phyloP scores from a whole-genome alignment of 2,113 vertebrate genomes.

The Quiscalus mexicanus region DNA sequence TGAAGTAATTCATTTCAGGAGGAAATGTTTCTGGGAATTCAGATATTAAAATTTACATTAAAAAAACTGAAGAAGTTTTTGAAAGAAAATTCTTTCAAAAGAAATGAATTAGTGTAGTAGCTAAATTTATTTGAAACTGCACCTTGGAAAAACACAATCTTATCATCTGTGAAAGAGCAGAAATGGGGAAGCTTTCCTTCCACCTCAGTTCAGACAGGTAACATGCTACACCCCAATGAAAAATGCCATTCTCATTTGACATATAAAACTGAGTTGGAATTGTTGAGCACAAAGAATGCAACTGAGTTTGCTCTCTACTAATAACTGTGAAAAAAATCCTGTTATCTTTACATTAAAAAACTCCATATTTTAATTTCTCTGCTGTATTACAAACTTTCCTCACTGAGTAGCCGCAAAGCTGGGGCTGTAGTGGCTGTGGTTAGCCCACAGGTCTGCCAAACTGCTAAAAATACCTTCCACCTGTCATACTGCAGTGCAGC shows the following conservation, averaged over 20 bases:
- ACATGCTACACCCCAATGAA: background rate
- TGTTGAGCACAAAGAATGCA: background rate
- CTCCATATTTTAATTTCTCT: background rate
- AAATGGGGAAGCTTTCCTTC: background rate
- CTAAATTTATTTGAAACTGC: background rate
- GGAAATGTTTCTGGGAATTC: background rate
- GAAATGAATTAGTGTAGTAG: background rate
- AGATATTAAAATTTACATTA: background rate
- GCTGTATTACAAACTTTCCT: background rate
- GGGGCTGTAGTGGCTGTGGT: background rate
- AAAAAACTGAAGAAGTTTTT: background rate
- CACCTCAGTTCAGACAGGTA: background rate
- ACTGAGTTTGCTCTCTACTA: background rate
- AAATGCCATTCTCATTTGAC: background rate
- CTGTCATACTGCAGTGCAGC: background rate
- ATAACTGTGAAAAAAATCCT: background rate
- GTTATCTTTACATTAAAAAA: background rate
- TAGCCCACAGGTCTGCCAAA: background rate
- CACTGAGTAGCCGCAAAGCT: background rate
- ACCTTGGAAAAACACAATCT: background rate
- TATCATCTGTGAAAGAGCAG: background rate
- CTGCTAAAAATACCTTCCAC: constrained; percentile 38
- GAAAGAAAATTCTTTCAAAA: background rate
- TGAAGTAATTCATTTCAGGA: background rate
- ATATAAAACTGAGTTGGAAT: background rate